These are phyloP conservation scores for Solea senegalensis DNA, from an alignment of 2,113 vertebrate genomes.

Conservation along the genomic window DNA sequence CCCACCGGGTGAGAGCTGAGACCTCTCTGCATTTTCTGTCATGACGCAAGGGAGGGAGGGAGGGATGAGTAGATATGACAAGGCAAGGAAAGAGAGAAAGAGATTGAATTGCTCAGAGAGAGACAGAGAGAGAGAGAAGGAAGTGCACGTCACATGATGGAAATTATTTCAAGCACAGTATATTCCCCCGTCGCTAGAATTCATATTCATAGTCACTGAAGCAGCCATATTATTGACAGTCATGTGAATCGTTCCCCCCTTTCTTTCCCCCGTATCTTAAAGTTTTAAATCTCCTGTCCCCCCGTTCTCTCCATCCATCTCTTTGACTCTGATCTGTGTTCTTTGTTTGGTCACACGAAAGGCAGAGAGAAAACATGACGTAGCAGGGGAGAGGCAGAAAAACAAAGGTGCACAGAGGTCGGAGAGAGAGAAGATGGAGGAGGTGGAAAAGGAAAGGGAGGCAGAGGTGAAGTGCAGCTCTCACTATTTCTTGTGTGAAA, in stretches of 20 bases:
- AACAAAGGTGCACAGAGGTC: constrained; percentile 43
- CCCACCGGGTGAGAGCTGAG: constrained; percentile 47
- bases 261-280: constrained; percentile 7
- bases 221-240: constrained; percentile 38
- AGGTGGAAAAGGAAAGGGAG: neutral
- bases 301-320: constrained; percentile 30
- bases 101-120: constrained; percentile 7
- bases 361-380: constrained; percentile 26
- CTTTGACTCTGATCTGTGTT: constrained; percentile 57
- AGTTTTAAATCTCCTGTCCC: constrained; percentile 30
- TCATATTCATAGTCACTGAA: constrained; percentile 52
- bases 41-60: constrained; percentile 14
- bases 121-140: constrained; percentile 13
- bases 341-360: constrained; percentile 51
- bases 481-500: neutral
- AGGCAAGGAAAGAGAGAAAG: neutral
- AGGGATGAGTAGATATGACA: constrained; percentile 34
- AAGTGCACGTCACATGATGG: constrained; percentile 27
- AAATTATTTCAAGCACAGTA: constrained; percentile 53
- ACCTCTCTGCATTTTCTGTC: constrained; percentile 38
- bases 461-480: neutral
- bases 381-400: constrained; percentile 21
- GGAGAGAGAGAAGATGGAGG: constrained; percentile 22
- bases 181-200: constrained; percentile 43
- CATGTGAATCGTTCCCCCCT: constrained; percentile 30